These are phyloP conservation scores for Microctenopoma steveboyesi DNA, from an alignment of 2,797 vertebrate species.

Conservation along the genomic window DNA sequence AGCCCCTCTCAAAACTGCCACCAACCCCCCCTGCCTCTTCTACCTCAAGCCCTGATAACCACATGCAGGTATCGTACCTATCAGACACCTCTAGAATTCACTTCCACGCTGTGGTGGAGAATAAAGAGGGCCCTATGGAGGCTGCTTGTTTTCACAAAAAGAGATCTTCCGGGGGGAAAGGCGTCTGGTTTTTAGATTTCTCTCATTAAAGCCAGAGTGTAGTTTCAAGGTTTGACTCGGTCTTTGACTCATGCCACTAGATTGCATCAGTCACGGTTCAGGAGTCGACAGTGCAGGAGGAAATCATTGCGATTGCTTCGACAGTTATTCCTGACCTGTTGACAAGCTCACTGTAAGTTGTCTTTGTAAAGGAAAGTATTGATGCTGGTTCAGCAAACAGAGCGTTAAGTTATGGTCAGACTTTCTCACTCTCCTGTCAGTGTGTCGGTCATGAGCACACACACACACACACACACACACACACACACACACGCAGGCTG, in stretches of 20 bases:
- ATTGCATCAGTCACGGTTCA: constrained; percentile 61
- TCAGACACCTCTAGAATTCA: constrained; percentile 57
- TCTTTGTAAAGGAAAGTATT: constrained; percentile 54
- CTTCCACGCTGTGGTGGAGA: constrained; percentile 40
- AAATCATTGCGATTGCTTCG: constrained; percentile 57
- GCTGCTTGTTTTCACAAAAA: constrained; percentile 40
- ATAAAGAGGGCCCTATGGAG: constrained; percentile 33
- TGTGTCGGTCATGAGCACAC: constrained; percentile 33
- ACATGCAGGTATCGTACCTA: constrained; percentile 71
- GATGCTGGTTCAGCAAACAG: constrained; percentile 59
- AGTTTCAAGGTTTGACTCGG: constrained; percentile 44
- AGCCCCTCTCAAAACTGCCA: constrained; percentile 60
- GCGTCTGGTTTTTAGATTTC: constrained; percentile 61
- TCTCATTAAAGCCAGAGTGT: constrained; percentile 39
- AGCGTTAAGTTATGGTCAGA: constrained; percentile 51
- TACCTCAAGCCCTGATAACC: constrained; percentile 55
- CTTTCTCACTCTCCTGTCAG: constrained; percentile 36
- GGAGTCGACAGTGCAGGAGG: constrained; percentile 49
- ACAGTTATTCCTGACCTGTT: constrained; percentile 52
- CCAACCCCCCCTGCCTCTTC: constrained; percentile 45
- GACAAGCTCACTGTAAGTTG: constrained; percentile 51
- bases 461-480: constrained; percentile 10
- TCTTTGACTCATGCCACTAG: constrained; percentile 48
- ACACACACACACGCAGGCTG: constrained; percentile 1
- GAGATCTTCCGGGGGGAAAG: constrained; percentile 37